Evolutionary conservation across 92 coral and sea anemone species (phyloP).

Genomic region (Zoanthus sociatus): DNA sequence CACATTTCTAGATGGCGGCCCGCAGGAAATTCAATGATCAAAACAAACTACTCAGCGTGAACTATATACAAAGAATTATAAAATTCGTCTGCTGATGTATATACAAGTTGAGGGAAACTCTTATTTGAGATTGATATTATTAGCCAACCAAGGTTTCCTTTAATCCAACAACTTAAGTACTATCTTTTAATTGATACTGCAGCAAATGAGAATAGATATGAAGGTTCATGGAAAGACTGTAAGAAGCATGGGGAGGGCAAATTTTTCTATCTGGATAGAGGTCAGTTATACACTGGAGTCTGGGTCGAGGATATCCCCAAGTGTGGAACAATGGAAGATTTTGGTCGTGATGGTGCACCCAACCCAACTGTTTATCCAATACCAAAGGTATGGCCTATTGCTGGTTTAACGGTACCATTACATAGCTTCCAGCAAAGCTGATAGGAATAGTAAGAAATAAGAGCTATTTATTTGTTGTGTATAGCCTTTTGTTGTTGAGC

Average conservation of each 20-base stretch:
- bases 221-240: slow-evolving; percentile 96
- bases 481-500: too few species aligned
- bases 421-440: not conserved
- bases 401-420: not conserved
- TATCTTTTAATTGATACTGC: not conserved
- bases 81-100: too few species aligned
- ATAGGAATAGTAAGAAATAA: too few species aligned
- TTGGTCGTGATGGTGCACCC: slow-evolving; percentile 96
- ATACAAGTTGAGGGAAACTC: too few species aligned
- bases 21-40: too few species aligned
- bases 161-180: too few species aligned
- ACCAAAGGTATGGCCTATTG: slow-evolving; percentile 75
- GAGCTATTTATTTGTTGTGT: too few species aligned
- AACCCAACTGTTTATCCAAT: slow-evolving; percentile 91
- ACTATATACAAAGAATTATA: too few species aligned
- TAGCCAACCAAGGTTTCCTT: too few species aligned
- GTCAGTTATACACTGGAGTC: slow-evolving; percentile 95
- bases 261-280: slow-evolving; percentile 92
- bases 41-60: too few species aligned
- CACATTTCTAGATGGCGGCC: too few species aligned
- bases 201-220: slow-evolving; percentile 99
- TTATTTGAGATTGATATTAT: too few species aligned
- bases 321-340: slow-evolving; percentile 99
- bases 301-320: slow-evolving; percentile 96
- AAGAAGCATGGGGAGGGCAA: slow-evolving; percentile 95